Percentiles rank a stretch among this genome's conserved stretches.
Evolutionary conservation across 2,797 vertebrate species (phyloP).

Genomic region (Rhadinocentrus ornatus): DNA sequence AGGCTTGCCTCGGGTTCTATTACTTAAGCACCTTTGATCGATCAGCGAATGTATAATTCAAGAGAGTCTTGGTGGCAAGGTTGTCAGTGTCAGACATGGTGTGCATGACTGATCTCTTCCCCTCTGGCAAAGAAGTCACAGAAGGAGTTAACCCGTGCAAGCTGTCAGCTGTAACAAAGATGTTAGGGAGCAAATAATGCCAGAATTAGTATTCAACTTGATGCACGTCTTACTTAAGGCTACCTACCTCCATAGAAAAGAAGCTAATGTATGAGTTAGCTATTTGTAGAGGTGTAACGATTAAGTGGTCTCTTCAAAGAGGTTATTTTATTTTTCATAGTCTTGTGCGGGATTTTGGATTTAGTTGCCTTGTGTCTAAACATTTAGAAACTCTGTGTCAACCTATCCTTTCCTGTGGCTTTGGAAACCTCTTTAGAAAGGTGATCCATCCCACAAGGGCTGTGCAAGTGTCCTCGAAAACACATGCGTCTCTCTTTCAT

Average conservation of each 20-base stretch:
- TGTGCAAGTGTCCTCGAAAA: slow-evolving; percentile 49
- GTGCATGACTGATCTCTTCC: slow-evolving; percentile 71
- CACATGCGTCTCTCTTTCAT: slow-evolving; percentile 21
- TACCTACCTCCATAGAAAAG: slow-evolving; percentile 24
- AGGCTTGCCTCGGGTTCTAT: slow-evolving; percentile 71
- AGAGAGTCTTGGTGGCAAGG: slow-evolving; percentile 78
- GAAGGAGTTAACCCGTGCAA: slow-evolving; percentile 65
- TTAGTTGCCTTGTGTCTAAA: slow-evolving; percentile 34
- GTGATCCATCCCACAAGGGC: slow-evolving; percentile 51
- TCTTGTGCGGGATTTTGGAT: slow-evolving; percentile 31
- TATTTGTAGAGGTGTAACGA: slow-evolving; percentile 40
- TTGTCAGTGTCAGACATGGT: slow-evolving; percentile 76
- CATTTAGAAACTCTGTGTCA: slow-evolving; percentile 47
- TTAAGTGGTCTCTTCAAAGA: slow-evolving; percentile 27
- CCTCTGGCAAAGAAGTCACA: slow-evolving; percentile 49
- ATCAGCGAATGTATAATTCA: slow-evolving; percentile 82
- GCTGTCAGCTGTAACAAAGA: slow-evolving; percentile 58
- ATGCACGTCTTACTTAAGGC: slow-evolving; percentile 29
- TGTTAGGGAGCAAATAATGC: slow-evolving; percentile 43
- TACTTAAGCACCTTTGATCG: slow-evolving; percentile 82
- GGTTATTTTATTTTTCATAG: slow-evolving; percentile 29
- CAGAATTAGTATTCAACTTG: slow-evolving; percentile 61
- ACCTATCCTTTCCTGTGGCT: slow-evolving; percentile 34
- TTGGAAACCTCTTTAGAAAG: slow-evolving; percentile 52
- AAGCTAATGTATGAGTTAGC: slow-evolving; percentile 21